phyloP scores from a whole-genome alignment of 2,888 invertebrate species.

The Lissonota sp. region DNA sequence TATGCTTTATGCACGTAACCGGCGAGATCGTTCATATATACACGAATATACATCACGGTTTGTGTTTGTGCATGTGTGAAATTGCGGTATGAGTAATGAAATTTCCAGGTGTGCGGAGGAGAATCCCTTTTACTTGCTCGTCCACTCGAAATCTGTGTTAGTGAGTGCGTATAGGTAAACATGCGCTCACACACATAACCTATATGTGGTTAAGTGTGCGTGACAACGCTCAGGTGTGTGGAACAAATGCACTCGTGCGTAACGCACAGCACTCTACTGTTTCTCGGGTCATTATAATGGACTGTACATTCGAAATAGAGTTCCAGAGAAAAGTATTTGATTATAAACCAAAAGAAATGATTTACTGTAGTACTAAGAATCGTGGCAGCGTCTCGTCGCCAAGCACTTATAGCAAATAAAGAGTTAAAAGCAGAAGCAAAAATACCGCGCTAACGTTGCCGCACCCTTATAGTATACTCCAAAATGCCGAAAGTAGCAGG shows the following conservation, averaged over 20 bases:
- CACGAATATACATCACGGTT: conserved; percentile 22
- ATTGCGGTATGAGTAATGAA: conserved; percentile 33
- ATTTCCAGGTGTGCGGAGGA: conserved; percentile 36
- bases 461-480: no score
- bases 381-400: no score
- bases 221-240: conserved; percentile 30
- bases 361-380: no score
- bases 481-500: no score
- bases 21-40: no score
- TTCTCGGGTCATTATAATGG: conserved; percentile 24
- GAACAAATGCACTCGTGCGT: conserved; percentile 56
- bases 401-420: no score
- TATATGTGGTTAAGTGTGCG: conserved; percentile 14
- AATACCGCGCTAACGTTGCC: no score
- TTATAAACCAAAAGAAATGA: no score
- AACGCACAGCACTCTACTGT: conserved; percentile 22
- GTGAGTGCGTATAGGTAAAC: not conserved
- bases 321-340: conserved; percentile 32
- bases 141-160: conserved; percentile 32
- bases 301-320: conserved; percentile 8
- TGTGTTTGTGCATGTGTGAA: conserved; percentile 30
- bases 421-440: no score
- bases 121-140: conserved; percentile 32
- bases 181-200: not conserved
- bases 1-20: no score